Base-by-base conservation (phyloP, 2,113 vertebrate species). In the Seriola aureovittata region DNA sequence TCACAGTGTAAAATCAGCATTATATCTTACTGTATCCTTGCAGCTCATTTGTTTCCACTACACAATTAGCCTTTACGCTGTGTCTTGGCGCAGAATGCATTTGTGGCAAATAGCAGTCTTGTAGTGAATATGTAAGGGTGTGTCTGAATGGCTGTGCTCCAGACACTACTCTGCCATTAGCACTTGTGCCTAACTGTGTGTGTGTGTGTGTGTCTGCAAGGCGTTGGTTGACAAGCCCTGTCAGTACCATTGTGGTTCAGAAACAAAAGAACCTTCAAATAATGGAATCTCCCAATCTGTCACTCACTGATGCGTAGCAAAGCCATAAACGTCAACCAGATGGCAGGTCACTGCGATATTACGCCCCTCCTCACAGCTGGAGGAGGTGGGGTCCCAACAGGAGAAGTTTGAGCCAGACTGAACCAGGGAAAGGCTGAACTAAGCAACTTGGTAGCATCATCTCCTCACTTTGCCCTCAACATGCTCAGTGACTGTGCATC, bases 241-340 rank as follows among this genome's bases (percentile, higher is more conserved):
- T 94, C 93, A 92, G 55, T 76, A 60, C 70, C 78, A 89, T 89
- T 94, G 91, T 88, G 81, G 25, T 19, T 71, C 71, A 65, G 75
- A 84, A 74, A 93, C 85, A 93, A 94, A 94, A 86, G 85, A 85
- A 72, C 55, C 66, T 65, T 74, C 62, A 86, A 87, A 92, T 81
- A 82, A 89, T 82, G 76, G 85, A 91, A 86, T 81, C 50, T 85
- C 81, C 64, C 88, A 77, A 82, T 89, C 76, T 92, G 91, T 92
- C 71, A 80, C 82, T 73, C 88, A 71, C 42, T 77, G 75, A 86
- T 75, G 89, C 82, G 17, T 80, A 89, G 85, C 89, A 75, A 91
- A 92, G 76, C 78, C 54, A 77, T 71, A 85, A 89, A 89, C 62
- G 81, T 79, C 89, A 85, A 72, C 80, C 92, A 94, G 91, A 90